A percentile compares a stretch with the other conserved stretches of the same genome.
phyloP scores from a whole-genome alignment of 2,888 invertebrate species.

The Priocnemis perturbator region DNA sequence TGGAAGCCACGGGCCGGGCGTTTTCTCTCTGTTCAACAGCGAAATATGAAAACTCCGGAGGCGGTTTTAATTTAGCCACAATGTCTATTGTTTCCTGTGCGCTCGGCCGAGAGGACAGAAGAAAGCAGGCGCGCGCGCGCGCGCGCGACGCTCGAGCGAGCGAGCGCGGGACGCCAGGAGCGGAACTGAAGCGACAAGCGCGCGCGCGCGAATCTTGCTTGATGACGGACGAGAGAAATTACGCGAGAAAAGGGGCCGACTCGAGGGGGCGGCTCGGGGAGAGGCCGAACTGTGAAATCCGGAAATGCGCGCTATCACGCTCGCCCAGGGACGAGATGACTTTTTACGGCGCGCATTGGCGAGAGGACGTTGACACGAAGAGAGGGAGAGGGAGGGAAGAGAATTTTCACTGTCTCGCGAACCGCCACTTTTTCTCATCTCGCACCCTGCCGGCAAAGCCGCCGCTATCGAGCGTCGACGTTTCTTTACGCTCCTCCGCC shows the following conservation, averaged over 20 bases:
- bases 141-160: slow-evolving; percentile 16
- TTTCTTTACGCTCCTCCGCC: no score
- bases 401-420: no score
- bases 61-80: slow-evolving; percentile 75
- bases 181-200: neutral
- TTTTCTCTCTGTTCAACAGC: slow-evolving; percentile 58
- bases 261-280: no score
- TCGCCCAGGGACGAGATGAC: no score
- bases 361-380: no score
- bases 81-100: slow-evolving; percentile 71
- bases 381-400: no score
- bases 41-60: slow-evolving; percentile 74
- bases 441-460: no score
- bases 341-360: no score
- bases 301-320: neutral
- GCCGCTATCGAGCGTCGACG: no score
- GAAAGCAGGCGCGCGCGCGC: slow-evolving; percentile 44
- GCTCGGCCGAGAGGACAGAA: slow-evolving; percentile 52
- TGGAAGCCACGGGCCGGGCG: neutral
- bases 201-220: neutral
- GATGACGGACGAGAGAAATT: slow-evolving; percentile 1
- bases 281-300: slow-evolving; percentile 1
- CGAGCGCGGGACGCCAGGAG: neutral
- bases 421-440: no score
- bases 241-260: neutral